phyloP scores from a whole-genome alignment of 2,113 vertebrate genomes.

The Ornithorhynchus anatinus region DNA sequence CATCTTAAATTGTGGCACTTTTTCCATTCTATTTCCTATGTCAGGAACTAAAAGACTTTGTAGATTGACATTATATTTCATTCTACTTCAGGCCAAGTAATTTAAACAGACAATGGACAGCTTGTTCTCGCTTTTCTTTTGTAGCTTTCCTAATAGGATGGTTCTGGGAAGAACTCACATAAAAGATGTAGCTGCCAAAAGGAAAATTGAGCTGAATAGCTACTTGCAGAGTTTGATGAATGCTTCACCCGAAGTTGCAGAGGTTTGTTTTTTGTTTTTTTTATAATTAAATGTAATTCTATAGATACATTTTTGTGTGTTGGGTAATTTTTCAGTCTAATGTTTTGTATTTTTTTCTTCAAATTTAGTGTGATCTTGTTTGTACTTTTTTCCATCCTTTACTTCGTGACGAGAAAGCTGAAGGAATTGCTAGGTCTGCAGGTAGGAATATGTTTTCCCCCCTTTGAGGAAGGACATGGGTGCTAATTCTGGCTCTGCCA shows the following conservation, averaged over 20 bases:
- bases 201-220: conserved; percentile 94
- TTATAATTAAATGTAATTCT: neutral
- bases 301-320: neutral
- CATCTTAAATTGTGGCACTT: neutral
- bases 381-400: conserved; percentile 98
- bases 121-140: conserved; percentile 9
- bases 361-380: conserved; percentile 91
- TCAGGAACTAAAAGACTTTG: neutral
- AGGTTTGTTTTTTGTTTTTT: conserved; percentile 75
- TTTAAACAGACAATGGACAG: neutral
- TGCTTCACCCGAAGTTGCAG: conserved; percentile 87
- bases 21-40: conserved; percentile 5
- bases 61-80: conserved; percentile 10
- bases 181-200: conserved; percentile 95
- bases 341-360: conserved; percentile 44
- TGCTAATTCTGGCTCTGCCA: too few species aligned
- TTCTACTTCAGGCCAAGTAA: conserved; percentile 1
- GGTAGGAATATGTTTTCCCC: conserved; percentile 66
- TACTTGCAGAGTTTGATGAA: conserved; percentile 94
- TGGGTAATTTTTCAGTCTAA: conserved; percentile 40
- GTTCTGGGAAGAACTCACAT: conserved; percentile 95
- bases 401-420: conserved; percentile 92
- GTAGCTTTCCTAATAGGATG: conserved; percentile 93
- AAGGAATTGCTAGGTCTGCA: conserved; percentile 81
- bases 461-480: neutral